These are phyloP conservation scores for Cyanoramphus novaezelandiae DNA, from an alignment of 2,113 vertebrate species.

Conservation along the genomic window DNA sequence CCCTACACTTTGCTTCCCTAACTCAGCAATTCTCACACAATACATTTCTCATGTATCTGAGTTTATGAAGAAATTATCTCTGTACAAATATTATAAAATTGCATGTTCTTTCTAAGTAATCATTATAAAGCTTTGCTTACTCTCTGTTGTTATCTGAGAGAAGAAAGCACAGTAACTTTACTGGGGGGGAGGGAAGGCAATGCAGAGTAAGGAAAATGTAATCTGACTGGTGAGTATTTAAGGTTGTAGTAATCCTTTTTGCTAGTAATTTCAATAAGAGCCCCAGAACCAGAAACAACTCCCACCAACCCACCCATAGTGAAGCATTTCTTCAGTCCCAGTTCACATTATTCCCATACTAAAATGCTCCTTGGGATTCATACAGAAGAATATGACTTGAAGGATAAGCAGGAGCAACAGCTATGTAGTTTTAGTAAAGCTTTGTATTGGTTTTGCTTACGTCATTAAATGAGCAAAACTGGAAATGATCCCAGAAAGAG, in stretches of 20 bases:
- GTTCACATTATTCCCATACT: neutral
- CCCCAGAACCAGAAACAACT: neutral
- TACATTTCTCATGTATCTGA: neutral
- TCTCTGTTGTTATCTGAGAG: neutral
- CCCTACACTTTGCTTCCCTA: neutral
- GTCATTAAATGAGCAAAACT: constrained; percentile 53
- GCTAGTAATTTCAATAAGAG: neutral
- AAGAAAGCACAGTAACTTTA: neutral
- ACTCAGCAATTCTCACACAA: neutral
- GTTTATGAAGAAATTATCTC: neutral
- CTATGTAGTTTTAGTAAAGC: neutral
- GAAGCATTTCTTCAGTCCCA: neutral
- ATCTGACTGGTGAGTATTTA: neutral
- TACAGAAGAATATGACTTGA: neutral
- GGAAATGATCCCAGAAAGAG: constrained; percentile 46
- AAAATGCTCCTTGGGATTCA: neutral
- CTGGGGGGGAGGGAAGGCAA: neutral
- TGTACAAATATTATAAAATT: neutral
- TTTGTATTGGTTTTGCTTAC: constrained; percentile 28
- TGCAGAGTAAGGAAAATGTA: neutral
- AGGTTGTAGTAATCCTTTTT: neutral
- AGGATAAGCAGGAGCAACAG: constrained; percentile 18
- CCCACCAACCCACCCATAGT: neutral
- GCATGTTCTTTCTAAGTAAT: neutral
- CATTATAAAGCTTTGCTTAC: neutral